Base-by-base conservation (phyloP, 2,113 vertebrate genomes). In the Colaptes auratus region DNA sequence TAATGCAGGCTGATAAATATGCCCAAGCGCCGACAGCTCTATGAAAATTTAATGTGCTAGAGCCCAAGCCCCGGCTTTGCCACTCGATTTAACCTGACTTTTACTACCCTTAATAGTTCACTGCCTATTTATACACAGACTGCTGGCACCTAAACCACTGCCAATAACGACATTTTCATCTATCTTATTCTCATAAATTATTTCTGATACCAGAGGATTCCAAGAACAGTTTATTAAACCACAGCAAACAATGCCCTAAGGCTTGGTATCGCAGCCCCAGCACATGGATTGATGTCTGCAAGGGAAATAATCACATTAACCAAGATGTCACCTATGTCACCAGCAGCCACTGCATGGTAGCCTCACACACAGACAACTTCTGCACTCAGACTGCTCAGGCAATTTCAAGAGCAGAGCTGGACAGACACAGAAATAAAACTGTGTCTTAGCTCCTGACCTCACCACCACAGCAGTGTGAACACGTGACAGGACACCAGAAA, bases 31-130 rank as follows among this genome's bases (percentile, higher is more conserved):
- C 69, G 85, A 88, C 82, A 75, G 80, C 31, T 61, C 24, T 6
- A 86, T 94, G 90, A 91, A 96, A 91, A 94, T 90, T 95, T 95
- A 93, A 93, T 93, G n/a, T 69, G 50, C 15, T 55, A 90, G 39
- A 90, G 69, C n/a, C 87, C 83, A 92, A 92, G 81, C 36, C 28
- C 61, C 69, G 58, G 86, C 86, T 96, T 88, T 82, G 52, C 89
- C 96, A 95, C 75, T 83, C 85, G 87, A 67, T 93, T 95, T 93
- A 91, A 74, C 69, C 64, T 55, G 65, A 88, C 52, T 89, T 91
- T 44, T 74, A 77, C 82, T 80, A 64, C 80, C 13, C 8, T 70
- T 85, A 85, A 73, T 73, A 91, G 84, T 91, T 83, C 87, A 82
- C 59, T 94, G 72, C 53, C 85, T 83, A 81, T 95, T 92, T 83